Conservation (phyloP, 2,113 vertebrate species). For the Pelvicachromis taeniatus region DNA sequence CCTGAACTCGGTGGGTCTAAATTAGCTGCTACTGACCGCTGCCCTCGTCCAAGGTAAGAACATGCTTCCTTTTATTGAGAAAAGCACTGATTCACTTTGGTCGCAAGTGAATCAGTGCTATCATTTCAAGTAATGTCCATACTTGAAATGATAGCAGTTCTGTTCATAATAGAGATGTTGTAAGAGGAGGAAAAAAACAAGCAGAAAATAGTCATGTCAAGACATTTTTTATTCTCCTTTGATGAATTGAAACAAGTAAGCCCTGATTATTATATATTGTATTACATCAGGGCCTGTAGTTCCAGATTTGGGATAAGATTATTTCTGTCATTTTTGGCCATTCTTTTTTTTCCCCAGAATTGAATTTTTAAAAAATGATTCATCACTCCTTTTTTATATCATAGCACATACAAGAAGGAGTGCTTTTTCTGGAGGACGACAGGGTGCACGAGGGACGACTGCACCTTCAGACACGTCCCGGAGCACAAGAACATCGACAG, state of each 20-base stretch:
- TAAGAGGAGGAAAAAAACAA: not conserved
- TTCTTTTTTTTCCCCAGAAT: not conserved
- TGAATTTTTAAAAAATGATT: not conserved
- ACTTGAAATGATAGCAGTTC: constrained; percentile 23
- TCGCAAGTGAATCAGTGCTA: not conserved
- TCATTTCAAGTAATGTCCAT: not conserved
- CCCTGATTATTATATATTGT: not conserved
- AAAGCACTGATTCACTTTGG: not conserved
- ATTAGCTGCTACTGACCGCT: constrained; percentile 1
- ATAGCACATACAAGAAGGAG: constrained; percentile 57
- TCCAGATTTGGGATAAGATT: not conserved
- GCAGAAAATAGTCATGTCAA: too few species aligned
- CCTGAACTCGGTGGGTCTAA: constrained; percentile 33
- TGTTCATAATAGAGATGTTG: constrained; percentile 20
- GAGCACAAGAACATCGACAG: constrained; percentile 66
- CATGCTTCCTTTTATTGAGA: not conserved
- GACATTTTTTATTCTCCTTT: not conserved
- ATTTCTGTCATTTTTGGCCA: not conserved
- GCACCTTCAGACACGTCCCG: constrained; percentile 63
- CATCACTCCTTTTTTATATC: not conserved
- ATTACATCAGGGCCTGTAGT: not conserved
- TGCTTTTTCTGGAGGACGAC: constrained; percentile 74
- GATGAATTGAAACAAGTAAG: not conserved
- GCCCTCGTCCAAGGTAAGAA: not conserved
- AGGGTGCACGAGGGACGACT: constrained; percentile 63